Conservation (phyloP, 1,140 invertebrate genomes). For the Orius insidiosus region DNA sequence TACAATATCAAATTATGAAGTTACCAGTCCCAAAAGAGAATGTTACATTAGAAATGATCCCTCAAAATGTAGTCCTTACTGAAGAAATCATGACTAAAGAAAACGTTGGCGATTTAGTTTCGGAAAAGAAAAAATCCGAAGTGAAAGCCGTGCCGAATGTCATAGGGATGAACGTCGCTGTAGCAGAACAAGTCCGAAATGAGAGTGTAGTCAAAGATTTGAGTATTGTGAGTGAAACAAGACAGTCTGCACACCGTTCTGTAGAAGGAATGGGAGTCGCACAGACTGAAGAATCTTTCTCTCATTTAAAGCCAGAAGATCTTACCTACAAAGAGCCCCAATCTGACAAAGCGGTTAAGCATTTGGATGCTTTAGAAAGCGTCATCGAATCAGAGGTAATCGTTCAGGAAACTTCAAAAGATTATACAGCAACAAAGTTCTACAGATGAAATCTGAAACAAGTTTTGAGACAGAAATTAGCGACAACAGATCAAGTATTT, state of each 20-base stretch:
- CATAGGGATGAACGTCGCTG: constrained; percentile 15
- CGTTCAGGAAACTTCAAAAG: background rate
- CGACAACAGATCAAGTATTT: constrained; percentile 7
- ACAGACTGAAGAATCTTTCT: constrained; percentile 2
- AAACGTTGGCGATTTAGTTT: constrained; percentile 15
- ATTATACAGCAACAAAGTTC: background rate
- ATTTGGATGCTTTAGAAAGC: constrained; percentile 9
- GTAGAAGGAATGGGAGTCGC: constrained; percentile 9
- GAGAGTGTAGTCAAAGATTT: constrained; percentile 6
- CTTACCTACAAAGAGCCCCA: background rate
- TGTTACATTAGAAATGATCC: constrained; percentile 11
- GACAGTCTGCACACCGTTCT: background rate
- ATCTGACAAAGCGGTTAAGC: constrained; percentile 2
- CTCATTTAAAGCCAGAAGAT: constrained; percentile 1
- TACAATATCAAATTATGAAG: constrained; percentile 9
- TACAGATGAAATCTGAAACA: constrained; percentile 7
- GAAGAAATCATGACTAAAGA: constrained; percentile 16
- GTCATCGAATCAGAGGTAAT: constrained; percentile 1
- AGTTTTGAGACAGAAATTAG: constrained; percentile 14
- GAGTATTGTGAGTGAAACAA: background rate
- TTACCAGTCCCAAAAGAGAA: constrained; percentile 19
- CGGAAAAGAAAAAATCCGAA: constrained; percentile 8
- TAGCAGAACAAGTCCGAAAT: constrained; percentile 8
- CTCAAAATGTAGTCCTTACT: constrained; percentile 11
- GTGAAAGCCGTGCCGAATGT: constrained; percentile 10